Evolutionary conservation across 2,797 vertebrate species (phyloP).

Genomic region (Danionella dracula): DNA sequence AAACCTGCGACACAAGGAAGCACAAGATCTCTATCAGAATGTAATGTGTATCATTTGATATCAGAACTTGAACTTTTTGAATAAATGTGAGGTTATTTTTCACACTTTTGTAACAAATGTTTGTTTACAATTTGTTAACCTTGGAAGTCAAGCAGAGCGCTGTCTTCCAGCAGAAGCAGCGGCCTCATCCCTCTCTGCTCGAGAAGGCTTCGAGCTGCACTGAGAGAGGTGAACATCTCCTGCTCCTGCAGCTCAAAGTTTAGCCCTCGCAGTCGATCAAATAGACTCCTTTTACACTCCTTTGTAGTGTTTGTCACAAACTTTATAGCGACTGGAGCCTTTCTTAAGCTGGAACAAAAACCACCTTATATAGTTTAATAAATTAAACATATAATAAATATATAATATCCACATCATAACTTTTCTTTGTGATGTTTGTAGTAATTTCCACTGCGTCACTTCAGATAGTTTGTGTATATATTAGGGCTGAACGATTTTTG

Average conservation of each 20-base stretch:
- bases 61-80: no score
- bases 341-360: conserved; percentile 69
- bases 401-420: no score
- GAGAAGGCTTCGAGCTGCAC: conserved; percentile 83
- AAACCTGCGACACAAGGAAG: not conserved
- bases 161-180: conserved; percentile 83
- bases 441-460: no score
- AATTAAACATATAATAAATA: no score
- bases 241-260: conserved; percentile 83
- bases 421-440: no score
- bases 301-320: conserved; percentile 98
- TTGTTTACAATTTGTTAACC: no score
- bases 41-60: no score
- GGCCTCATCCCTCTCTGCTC: conserved; percentile 80
- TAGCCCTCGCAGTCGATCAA: conserved; percentile 74
- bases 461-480: no score
- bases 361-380: no score
- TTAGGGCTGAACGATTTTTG: no score
- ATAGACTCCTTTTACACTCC: conserved; percentile 82
- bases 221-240: conserved; percentile 94
- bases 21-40: not conserved
- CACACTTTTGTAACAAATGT: no score
- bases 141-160: conserved; percentile 83
- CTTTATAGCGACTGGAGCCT: conserved; percentile 70
- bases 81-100: no score